Evolutionary conservation across 1,140 invertebrate species (phyloP), one percentile per base, ranked within the genome.

Genomic region (Hirudo medicinalis): DNA sequence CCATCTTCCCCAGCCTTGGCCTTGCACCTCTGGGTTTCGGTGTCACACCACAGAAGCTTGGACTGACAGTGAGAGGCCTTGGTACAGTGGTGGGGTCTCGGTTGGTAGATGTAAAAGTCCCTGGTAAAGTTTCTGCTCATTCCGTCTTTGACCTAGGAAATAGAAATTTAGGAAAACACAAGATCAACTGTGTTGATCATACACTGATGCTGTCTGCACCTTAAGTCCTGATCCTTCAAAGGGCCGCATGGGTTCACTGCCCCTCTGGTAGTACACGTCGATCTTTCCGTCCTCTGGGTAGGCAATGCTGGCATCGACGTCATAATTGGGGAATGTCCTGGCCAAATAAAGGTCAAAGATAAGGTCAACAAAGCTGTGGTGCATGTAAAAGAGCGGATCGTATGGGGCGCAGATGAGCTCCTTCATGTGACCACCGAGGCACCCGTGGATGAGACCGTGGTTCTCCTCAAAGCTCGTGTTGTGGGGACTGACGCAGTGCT

Each of bases 321-420:
- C 43, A 49, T 49, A 49, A 49, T 13, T 49, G 43, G 43, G 43
- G 43, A 49, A 49, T 49, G 43, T 13, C 43, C 11, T 49, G 43
- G 43, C 43, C 43, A 49, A 49, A 49, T 49, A 32, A 19, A 3
- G n/a, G 2, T 68, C 67, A 11, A 22, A 68, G 67, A 25, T 27
- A 4, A 22, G 19, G 29, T 68, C 67, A 40, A 68, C 40, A 40
- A 36, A 29, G 17, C 67, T 36, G 67, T 68, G 67, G 27, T 68
- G 67, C n/a, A 68, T n/a, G 25, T n/a, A 68, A 25, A 68, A 68
- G 67, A 68, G n/a, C 17, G 32, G 22, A n/a, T 68, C 67, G 67
- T 68, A 36, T 8, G 67, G 67, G 5, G 67, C 3, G 20, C 67
- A 68, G 2, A 40, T 68, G 4, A 68, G 29, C 29, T 29, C 29